Conservation (phyloP, 1,140 invertebrate species). For the Pseudomyrmex dendroicus region DNA sequence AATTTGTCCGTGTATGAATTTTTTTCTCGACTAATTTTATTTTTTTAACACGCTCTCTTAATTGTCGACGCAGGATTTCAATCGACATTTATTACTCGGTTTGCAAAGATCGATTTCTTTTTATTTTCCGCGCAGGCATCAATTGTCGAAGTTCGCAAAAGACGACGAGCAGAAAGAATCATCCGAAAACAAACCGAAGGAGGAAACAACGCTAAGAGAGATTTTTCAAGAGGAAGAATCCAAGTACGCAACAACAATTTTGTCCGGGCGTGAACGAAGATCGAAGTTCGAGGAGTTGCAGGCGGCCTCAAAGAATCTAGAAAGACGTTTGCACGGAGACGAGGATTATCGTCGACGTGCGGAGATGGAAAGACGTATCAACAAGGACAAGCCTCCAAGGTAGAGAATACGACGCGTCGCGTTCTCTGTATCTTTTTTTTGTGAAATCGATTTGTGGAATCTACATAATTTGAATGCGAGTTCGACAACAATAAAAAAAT, state of each 20-base stretch:
- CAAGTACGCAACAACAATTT: conserved; percentile 59
- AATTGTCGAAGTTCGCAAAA: conserved; percentile 53
- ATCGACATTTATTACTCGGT: too few species aligned
- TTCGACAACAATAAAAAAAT: too few species aligned
- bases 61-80: too few species aligned
- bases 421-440: background rate
- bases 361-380: conserved; percentile 64
- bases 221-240: conserved; percentile 63
- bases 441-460: background rate
- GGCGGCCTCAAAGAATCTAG: conserved; percentile 76
- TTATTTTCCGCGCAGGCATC: conserved; percentile 44
- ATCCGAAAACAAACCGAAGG: conserved; percentile 52
- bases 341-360: conserved; percentile 60
- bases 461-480: background rate
- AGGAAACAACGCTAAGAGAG: conserved; percentile 56
- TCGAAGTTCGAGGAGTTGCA: conserved; percentile 80
- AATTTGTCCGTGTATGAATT: too few species aligned
- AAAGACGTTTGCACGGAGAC: conserved; percentile 69
- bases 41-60: background rate
- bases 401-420: background rate
- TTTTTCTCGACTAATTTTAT: too few species aligned
- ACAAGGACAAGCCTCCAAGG: conserved; percentile 56
- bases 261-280: conserved; percentile 67
- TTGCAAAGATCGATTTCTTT: background rate
- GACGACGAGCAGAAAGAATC: conserved; percentile 48